These are phyloP conservation scores for Sitta europaea DNA, from an alignment of 2,113 vertebrate genomes.

Conservation along the genomic window DNA sequence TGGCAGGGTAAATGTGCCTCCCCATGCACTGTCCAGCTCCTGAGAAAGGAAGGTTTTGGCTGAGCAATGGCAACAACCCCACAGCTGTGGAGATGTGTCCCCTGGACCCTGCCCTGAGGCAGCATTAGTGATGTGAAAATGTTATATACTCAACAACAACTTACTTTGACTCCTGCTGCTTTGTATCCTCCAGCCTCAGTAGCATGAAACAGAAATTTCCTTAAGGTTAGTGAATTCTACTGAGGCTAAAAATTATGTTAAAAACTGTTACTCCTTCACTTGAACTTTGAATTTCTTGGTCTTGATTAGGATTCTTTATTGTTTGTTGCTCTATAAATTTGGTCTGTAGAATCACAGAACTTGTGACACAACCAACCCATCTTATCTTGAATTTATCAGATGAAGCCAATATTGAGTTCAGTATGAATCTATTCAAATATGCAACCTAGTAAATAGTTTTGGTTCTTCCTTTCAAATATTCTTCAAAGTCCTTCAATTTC, in stretches of 20 bases:
- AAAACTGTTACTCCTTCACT: background rate
- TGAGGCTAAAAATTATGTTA: background rate
- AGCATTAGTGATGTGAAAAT: slow-evolving; percentile 32
- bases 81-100: slow-evolving; percentile 31
- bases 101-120: slow-evolving; percentile 21
- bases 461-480: slow-evolving; percentile 6
- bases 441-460: background rate
- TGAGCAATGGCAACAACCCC: background rate
- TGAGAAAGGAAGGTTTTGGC: slow-evolving; percentile 40
- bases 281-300: background rate
- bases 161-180: background rate
- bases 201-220: background rate
- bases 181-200: background rate
- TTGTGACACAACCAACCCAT: background rate
- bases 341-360: background rate
- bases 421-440: background rate
- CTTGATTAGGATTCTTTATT: background rate
- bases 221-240: background rate
- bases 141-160: background rate
- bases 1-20: background rate
- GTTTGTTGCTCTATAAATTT: background rate
- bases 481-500: slow-evolving; percentile 37
- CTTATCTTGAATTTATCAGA: background rate
- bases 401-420: background rate
- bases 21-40: slow-evolving; percentile 6